Percentiles rank a stretch among this genome's conserved stretches.
phyloP scores from a whole-genome alignment of 2,888 invertebrate species.

The Xestobium rufovillosum region DNA sequence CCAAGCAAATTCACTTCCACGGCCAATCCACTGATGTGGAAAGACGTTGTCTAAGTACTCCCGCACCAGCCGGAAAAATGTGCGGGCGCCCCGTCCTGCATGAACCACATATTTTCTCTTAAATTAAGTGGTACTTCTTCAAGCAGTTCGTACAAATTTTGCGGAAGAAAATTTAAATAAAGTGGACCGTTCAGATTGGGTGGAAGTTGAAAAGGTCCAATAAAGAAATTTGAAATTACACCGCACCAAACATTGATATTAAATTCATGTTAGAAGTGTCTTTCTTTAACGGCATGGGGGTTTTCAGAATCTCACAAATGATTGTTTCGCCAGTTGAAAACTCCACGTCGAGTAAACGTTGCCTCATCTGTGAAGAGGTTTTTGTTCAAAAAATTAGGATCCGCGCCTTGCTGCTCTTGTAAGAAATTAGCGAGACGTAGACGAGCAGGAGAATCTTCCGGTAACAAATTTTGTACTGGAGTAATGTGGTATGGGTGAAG shows the following conservation, averaged over 20 bases:
- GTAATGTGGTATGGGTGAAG: conserved; percentile 1
- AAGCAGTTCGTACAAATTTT: not conserved
- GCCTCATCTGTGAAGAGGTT: not conserved
- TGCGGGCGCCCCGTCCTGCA: conserved; percentile 1
- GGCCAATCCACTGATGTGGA: conserved; percentile 1
- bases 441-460: not conserved
- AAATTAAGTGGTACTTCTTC: not conserved
- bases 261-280: conserved; percentile 2
- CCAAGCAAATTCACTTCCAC: conserved; percentile 2
- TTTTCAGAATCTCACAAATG: conserved; percentile 2
- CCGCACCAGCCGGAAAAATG: not conserved
- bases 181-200: conserved; percentile 1
- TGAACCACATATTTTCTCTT: conserved; percentile 1
- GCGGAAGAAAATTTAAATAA: not conserved
- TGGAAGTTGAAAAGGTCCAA: not conserved
- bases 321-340: conserved; percentile 1
- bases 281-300: not conserved
- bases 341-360: not conserved
- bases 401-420: not conserved
- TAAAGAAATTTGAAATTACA: conserved; percentile 1
- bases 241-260: not conserved
- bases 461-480: conserved; percentile 1
- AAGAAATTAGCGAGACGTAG: not conserved
- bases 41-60: not conserved
- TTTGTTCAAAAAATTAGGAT: not conserved